Evolutionary conservation across 2,888 invertebrate genomes (phyloP).

Genomic region (Philonicus albiceps): DNA sequence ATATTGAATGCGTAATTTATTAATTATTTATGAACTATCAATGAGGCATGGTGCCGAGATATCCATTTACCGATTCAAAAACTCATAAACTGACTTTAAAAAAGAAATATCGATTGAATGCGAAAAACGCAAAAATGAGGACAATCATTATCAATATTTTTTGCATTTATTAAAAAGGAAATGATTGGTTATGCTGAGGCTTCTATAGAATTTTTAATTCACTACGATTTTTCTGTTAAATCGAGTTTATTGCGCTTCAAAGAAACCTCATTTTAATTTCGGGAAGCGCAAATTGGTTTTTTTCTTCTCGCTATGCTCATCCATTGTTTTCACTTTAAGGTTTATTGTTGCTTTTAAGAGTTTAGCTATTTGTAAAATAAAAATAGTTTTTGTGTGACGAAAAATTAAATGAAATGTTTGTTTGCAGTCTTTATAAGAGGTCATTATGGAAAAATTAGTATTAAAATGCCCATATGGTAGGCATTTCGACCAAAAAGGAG

Average conservation of each 20-base stretch:
- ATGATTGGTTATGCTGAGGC: neutral
- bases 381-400: neutral
- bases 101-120: neutral
- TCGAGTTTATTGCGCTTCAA: neutral
- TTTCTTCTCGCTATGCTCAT: neutral
- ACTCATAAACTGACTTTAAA: neutral
- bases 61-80: neutral
- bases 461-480: no score
- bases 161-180: neutral
- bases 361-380: neutral
- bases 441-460: no score
- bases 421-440: neutral
- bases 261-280: neutral
- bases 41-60: neutral
- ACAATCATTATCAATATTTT: neutral
- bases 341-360: neutral
- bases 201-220: neutral
- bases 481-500: no score
- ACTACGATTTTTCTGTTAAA: neutral
- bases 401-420: neutral
- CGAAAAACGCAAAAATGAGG: neutral
- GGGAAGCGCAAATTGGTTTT: neutral
- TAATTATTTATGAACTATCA: slow-evolving; percentile 10
- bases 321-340: neutral
- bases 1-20: slow-evolving; percentile 15